Evolutionary conservation across 2,113 vertebrate genomes (phyloP), one percentile per base, ranked within the genome.

Genomic region (Polypterus bichir): DNA sequence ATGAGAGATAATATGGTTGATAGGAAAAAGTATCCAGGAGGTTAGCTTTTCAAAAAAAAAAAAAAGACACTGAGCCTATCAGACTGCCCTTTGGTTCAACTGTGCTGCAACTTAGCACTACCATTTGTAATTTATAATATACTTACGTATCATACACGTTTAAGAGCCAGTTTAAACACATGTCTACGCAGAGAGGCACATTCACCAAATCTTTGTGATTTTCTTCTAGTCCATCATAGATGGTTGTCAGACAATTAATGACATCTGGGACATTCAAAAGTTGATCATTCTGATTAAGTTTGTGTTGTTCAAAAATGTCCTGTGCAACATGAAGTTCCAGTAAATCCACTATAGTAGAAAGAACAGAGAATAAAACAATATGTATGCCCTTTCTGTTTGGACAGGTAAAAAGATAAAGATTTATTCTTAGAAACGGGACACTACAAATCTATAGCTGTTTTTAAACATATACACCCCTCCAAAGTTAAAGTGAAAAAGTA

Each of bases 131-230:
- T 27, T 27, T 27, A 27, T 27, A 27, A 27, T 27, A 7, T 62
- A 87, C 95, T 70, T 86, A 98, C 94, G 91, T 95, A 73, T 98
- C 96, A 58, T 94, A 97, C 2, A 99, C 94, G 3, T 98, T 99
- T 68, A 99, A 93, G 44, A 99, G 78, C 94, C 96, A 99, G 82
- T 99, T 99, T 71, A 99, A 91, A 77, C 90, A 94, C 92, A 99
- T 97, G 76, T 99, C 96, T 4, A 96, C 88, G 10, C 94, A 97
- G 66, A 99, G 89, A 0, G 94, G 94, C 47, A 97, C 91, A 0
- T 94, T 97, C 72, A 99, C 94, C 81, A 98, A 79, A 68, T 97
- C 92, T 69, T 90, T 91, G 73, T 98, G 88, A 68, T 92, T 85
- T 75, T 97, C 92, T 68, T 97, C 93, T 66, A 99, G 87, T 45